Conservation (phyloP, 2,113 vertebrate species). For the human (Homo sapiens) region DNA sequence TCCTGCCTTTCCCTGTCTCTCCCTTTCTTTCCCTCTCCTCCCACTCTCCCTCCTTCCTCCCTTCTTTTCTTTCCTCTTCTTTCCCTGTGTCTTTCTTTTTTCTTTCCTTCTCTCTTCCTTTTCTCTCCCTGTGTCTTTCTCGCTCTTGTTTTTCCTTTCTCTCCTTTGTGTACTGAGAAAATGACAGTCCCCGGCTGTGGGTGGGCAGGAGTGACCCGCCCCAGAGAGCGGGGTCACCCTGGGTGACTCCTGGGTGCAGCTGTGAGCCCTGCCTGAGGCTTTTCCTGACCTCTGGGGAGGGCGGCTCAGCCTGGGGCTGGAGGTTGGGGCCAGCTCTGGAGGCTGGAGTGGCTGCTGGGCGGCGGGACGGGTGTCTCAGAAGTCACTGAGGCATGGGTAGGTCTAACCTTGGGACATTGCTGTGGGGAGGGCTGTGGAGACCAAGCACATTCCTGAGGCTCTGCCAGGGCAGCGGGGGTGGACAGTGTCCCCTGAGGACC, state of each 20-base stretch:
- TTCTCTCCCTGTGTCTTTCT: too few relatives aligned
- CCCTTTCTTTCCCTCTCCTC: too few relatives aligned
- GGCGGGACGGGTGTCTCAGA: fast-evolving
- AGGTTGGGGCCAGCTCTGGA: fast-evolving
- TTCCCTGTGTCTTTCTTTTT: not conserved
- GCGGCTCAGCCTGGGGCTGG: not conserved
- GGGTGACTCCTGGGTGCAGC: too few relatives aligned
- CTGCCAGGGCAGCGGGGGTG: fast-evolving
- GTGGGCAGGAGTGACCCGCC: not conserved
- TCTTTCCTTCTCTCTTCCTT: not conserved
- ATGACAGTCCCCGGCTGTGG: too few relatives aligned
- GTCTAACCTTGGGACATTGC: fast-evolving
- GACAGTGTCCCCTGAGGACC: not conserved
- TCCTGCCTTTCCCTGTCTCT: too few relatives aligned
- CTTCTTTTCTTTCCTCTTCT: fast-evolving
- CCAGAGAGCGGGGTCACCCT: not conserved
- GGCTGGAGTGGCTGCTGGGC: not conserved
- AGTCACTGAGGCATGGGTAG: too few relatives aligned
- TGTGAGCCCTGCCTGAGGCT: fast-evolving
- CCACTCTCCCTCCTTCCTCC: too few relatives aligned
- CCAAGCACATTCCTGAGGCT: not conserved
- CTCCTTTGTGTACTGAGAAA: not conserved
- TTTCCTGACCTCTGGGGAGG: not conserved
- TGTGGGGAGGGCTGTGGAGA: not conserved
- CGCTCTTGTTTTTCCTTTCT: not conserved